phyloP scores from a whole-genome alignment of 2,797 vertebrate species.

The Gobionotothen gibberifrons region DNA sequence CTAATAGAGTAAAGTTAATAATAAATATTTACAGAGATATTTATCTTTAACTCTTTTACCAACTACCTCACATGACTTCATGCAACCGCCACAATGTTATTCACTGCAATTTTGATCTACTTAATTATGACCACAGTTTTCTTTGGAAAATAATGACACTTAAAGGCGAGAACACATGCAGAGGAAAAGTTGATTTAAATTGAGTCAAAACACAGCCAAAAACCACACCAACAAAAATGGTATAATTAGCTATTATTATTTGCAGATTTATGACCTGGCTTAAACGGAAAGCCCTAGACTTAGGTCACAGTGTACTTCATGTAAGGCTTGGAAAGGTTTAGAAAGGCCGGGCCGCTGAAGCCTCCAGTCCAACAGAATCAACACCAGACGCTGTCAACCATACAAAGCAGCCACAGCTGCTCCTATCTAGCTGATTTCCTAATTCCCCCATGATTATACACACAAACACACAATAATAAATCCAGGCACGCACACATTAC shows the following conservation, averaged over 20 bases:
- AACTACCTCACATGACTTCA: slow-evolving; percentile 17
- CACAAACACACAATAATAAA: slow-evolving; percentile 34
- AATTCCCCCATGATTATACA: slow-evolving; percentile 33
- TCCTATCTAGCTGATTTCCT: slow-evolving; percentile 18
- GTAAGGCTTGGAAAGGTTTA: slow-evolving; percentile 20
- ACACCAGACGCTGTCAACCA: slow-evolving; percentile 46
- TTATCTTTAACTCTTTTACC: slow-evolving; percentile 13
- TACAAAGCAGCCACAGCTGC: slow-evolving; percentile 57
- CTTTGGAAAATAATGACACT: slow-evolving; percentile 41
- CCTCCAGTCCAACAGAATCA: slow-evolving; percentile 43
- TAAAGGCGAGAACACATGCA: slow-evolving; percentile 10
- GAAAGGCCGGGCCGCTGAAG: slow-evolving; percentile 6
- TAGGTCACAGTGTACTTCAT: slow-evolving; percentile 29
- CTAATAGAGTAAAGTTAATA: too few relatives aligned
- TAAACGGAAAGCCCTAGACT: not conserved
- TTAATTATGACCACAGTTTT: slow-evolving; percentile 40
- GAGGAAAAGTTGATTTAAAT: slow-evolving; percentile 19
- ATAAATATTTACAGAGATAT: not conserved
- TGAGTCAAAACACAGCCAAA: not conserved
- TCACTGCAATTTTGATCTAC: slow-evolving; percentile 34
- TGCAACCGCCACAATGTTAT: slow-evolving; percentile 3
- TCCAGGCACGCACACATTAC: slow-evolving; percentile 27
- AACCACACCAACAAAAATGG: not conserved
- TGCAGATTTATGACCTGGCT: slow-evolving; percentile 23
- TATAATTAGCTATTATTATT: slow-evolving; percentile 26